These are phyloP conservation scores for Acleris emargana DNA, from an alignment of 2,888 invertebrate genomes.

Conservation along the genomic window DNA sequence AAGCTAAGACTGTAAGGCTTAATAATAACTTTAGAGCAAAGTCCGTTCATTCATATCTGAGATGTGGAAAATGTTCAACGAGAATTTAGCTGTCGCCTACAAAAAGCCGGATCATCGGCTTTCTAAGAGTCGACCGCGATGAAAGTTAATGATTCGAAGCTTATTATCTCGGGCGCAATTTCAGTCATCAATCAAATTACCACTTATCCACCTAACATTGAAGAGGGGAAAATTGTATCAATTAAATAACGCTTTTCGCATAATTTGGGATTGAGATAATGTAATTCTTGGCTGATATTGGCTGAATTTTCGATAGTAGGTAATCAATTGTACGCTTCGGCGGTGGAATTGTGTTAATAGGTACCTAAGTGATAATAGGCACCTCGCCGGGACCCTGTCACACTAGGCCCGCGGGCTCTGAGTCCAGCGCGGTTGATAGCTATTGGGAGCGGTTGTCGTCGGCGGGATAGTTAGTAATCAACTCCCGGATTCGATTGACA, in stretches of 20 bases:
- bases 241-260: neutral
- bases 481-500: conserved; percentile 1
- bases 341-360: no score
- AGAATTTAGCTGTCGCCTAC: conserved; percentile 46
- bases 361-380: neutral
- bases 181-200: conserved; percentile 51
- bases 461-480: conserved; percentile 7
- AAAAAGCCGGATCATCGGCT: conserved; percentile 51
- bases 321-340: no score
- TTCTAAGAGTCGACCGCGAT: conserved; percentile 49
- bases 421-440: no score
- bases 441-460: neutral
- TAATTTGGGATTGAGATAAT: neutral
- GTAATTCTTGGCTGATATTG: neutral
- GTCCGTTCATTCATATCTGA: conserved; percentile 36
- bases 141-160: conserved; percentile 65
- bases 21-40: conserved; percentile 39
- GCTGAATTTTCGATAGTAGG: neutral
- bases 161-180: conserved; percentile 56
- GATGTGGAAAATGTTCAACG: conserved; percentile 37
- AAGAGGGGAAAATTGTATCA: conserved; percentile 5
- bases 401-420: neutral
- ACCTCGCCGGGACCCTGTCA: neutral
- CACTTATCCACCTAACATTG: conserved; percentile 30
- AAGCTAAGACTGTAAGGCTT: conserved; percentile 35